Percentiles rank a stretch among this genome's conserved stretches.
These are phyloP conservation scores for Cephalopterus ornatus DNA, from an alignment of 2,113 vertebrate species.

Conservation along the genomic window DNA sequence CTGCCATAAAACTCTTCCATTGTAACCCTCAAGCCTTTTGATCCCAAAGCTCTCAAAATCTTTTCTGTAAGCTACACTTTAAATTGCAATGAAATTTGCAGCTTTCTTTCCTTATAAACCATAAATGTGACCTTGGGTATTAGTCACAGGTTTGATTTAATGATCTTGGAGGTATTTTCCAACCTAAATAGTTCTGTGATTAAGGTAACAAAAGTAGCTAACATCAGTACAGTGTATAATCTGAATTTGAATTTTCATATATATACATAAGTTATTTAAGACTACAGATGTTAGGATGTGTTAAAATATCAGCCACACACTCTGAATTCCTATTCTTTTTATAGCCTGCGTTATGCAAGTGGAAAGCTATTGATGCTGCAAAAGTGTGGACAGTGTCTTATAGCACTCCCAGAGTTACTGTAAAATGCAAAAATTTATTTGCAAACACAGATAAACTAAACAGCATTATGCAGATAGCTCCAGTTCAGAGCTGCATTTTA, in stretches of 20 bases:
- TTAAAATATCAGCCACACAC: neutral
- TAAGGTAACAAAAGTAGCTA: neutral
- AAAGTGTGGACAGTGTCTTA: neutral
- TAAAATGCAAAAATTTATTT: neutral
- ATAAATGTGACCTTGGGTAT: neutral
- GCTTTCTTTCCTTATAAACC: neutral
- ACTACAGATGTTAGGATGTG: neutral
- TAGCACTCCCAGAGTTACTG: neutral
- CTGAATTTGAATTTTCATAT: neutral
- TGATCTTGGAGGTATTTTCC: neutral
- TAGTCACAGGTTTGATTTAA: neutral
- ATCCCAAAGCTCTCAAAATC: neutral
- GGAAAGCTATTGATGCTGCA: neutral
- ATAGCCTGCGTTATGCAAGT: neutral
- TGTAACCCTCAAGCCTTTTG: neutral
- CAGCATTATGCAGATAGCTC: neutral
- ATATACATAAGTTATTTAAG: neutral
- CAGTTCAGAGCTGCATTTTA: neutral
- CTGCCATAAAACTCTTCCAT: neutral
- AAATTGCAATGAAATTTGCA: neutral
- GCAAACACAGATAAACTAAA: neutral
- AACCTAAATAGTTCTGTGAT: neutral
- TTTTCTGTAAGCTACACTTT: neutral
- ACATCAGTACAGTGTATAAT: neutral
- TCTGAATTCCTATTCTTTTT: neutral